These are phyloP conservation scores for Camelus dromedarius DNA, from an alignment of 2,113 vertebrate species.

Conservation along the genomic window DNA sequence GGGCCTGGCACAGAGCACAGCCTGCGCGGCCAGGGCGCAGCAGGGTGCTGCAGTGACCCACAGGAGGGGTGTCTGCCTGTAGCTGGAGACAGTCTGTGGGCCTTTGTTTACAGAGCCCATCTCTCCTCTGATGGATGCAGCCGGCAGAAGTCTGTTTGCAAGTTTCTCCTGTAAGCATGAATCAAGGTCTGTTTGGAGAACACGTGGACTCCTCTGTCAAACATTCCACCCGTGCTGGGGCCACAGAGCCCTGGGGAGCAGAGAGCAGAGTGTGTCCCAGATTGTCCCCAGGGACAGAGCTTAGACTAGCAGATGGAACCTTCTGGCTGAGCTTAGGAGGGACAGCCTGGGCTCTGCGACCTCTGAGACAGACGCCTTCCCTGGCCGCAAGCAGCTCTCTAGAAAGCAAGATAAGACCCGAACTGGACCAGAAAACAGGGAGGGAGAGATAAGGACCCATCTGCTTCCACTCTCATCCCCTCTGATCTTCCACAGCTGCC, in stretches of 20 bases:
- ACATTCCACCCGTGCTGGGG: slow-evolving; percentile 82
- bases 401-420: slow-evolving; percentile 74
- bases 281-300: slow-evolving; percentile 12
- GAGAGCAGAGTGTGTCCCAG: slow-evolving; percentile 54
- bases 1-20: not conserved
- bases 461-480: slow-evolving; percentile 67
- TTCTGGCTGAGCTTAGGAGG: not conserved
- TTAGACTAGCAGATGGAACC: not conserved
- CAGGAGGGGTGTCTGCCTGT: slow-evolving; percentile 61
- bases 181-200: slow-evolving; percentile 91
- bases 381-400: slow-evolving; percentile 73
- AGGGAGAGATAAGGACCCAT: slow-evolving; percentile 74
- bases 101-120: slow-evolving; percentile 89
- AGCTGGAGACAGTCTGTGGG: slow-evolving; percentile 84
- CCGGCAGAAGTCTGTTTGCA: slow-evolving; percentile 86
- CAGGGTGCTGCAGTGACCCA: not conserved
- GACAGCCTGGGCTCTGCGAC: not conserved
- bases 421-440: slow-evolving; percentile 44
- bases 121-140: slow-evolving; percentile 88
- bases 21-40: not conserved
- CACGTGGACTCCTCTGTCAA: slow-evolving; percentile 83
- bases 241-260: slow-evolving; percentile 72
- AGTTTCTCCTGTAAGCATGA: slow-evolving; percentile 88
- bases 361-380: not conserved
- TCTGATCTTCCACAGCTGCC: slow-evolving; percentile 50